A percentile compares a stretch with the other conserved stretches of the same genome.
phyloP scores from a whole-genome alignment of 2,888 invertebrate genomes.

The Epirrhoe tristata region DNA sequence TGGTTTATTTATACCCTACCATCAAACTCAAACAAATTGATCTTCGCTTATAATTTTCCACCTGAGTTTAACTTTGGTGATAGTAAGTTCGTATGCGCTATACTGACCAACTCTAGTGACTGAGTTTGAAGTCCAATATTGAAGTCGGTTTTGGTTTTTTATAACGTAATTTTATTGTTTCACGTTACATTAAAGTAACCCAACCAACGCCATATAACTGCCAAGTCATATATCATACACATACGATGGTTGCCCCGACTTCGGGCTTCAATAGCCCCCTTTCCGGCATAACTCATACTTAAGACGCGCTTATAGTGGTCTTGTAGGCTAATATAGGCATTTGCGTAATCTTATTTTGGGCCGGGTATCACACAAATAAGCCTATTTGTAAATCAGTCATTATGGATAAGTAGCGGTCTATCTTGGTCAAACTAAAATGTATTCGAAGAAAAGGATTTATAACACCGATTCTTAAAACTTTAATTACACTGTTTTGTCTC shows the following conservation, averaged over 20 bases:
- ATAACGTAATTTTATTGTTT: too few relatives aligned
- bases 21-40: too few relatives aligned
- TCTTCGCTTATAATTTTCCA: too few relatives aligned
- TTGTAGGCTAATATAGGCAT: slow-evolving; percentile 13
- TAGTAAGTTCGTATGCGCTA: too few relatives aligned
- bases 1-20: too few relatives aligned
- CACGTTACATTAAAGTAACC: background rate
- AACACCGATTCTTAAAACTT: too few relatives aligned
- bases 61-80: too few relatives aligned
- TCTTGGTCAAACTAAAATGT: background rate
- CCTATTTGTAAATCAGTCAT: background rate
- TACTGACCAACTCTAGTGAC: too few relatives aligned
- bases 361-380: slow-evolving; percentile 1
- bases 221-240: background rate
- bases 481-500: too few relatives aligned
- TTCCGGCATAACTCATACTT: background rate
- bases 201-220: background rate
- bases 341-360: slow-evolving; percentile 11
- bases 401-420: background rate
- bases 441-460: background rate
- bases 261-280: background rate
- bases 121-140: too few relatives aligned
- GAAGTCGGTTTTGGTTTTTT: too few relatives aligned
- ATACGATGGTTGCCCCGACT: background rate
- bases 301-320: background rate